These are phyloP conservation scores for Ophion slaviceki DNA, from an alignment of 2,888 invertebrate species.

Conservation along the genomic window DNA sequence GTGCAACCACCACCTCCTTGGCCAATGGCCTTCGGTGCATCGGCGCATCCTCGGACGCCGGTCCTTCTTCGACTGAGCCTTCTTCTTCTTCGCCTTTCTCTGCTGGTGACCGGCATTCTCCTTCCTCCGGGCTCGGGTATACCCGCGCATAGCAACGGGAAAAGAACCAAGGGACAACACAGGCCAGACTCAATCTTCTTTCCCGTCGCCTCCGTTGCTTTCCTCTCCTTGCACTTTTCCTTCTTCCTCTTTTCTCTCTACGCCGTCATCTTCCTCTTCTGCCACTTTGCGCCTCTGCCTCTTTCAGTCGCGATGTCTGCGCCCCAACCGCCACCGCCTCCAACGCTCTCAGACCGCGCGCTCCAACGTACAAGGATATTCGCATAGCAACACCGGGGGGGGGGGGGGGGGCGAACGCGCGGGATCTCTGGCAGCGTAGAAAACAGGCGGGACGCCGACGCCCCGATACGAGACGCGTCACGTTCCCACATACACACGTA, in stretches of 20 bases:
- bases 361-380: slow-evolving; percentile 44
- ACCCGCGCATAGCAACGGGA: slow-evolving; percentile 65
- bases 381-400: slow-evolving; percentile 64
- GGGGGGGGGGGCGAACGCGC: slow-evolving; percentile 44
- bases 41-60: slow-evolving; percentile 49
- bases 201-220: slow-evolving; percentile 41
- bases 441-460: slow-evolving; percentile 65
- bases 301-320: slow-evolving; percentile 27
- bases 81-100: slow-evolving; percentile 35
- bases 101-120: slow-evolving; percentile 53
- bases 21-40: slow-evolving; percentile 28
- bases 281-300: slow-evolving; percentile 13
- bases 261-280: slow-evolving; percentile 18
- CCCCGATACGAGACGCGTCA: slow-evolving; percentile 61
- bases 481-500: slow-evolving; percentile 45
- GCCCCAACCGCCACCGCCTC: slow-evolving; percentile 51
- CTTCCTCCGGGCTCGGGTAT: slow-evolving; percentile 34
- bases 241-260: slow-evolving; percentile 19
- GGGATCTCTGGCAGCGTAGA: slow-evolving; percentile 52
- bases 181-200: slow-evolving; percentile 55
- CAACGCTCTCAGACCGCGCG: slow-evolving; percentile 54
- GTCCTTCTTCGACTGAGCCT: slow-evolving; percentile 15
- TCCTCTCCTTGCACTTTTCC: slow-evolving; percentile 26
- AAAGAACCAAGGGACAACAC: slow-evolving; percentile 55
- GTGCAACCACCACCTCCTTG: slow-evolving; percentile 45